Conservation (phyloP, 2,113 vertebrate genomes). For the Sylvietta virens region DNA sequence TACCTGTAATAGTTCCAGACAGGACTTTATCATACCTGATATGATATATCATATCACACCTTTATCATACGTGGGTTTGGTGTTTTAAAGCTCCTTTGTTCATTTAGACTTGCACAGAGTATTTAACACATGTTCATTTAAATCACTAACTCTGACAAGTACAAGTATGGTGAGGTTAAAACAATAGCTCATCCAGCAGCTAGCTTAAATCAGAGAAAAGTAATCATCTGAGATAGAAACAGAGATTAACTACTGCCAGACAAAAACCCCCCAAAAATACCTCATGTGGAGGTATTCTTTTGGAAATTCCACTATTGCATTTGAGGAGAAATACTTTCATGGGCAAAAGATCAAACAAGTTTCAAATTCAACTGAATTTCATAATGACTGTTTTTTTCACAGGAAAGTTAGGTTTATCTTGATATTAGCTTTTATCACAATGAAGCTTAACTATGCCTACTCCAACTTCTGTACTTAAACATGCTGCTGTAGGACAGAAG, state of each 20-base stretch:
- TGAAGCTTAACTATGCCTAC: not conserved
- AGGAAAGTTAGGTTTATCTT: not conserved
- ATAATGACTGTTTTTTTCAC: not conserved
- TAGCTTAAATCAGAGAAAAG: not conserved
- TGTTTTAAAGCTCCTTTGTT: not conserved
- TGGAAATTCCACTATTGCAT: not conserved
- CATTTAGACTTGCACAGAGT: not conserved
- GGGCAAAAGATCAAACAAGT: not conserved
- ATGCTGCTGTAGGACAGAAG: not conserved
- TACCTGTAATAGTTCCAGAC: not conserved
- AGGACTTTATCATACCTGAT: not conserved
- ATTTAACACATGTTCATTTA: not conserved
- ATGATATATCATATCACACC: too few relatives aligned
- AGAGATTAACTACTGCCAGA: not conserved
- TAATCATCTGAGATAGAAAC: not conserved
- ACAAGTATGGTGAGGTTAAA: not conserved
- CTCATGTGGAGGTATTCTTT: not conserved
- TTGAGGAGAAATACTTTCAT: not conserved
- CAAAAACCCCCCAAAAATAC: rapidly evolving
- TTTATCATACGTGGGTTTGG: not conserved
- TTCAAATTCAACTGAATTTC: not conserved
- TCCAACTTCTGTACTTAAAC: not conserved
- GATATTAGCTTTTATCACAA: not conserved
- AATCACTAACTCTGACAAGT: not conserved
- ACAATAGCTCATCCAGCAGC: not conserved